Base-by-base conservation (phyloP, 2,888 invertebrate species). In the Cosmia pyralina region DNA sequence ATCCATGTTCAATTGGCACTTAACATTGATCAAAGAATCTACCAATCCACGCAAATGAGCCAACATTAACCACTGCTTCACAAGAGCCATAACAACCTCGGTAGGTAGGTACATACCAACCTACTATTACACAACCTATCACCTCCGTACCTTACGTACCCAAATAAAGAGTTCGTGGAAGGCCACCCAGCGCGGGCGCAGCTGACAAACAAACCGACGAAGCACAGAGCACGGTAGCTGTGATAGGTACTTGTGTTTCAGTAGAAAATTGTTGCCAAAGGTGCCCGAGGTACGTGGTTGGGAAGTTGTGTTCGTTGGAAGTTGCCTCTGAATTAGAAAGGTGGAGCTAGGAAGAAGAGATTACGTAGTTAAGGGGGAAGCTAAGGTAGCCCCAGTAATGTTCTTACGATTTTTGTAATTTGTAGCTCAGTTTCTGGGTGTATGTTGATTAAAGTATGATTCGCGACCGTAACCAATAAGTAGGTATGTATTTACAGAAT, bases 191-290 rank as follows among this genome's bases (percentile, higher is more conserved):
- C 83, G 85, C 63, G 82, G 65, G 76, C 88, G 75, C 89, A 88
- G 82, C 93, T 93, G 93, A 92, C 93, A 92, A 90, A 93, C 93
- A 92, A 91, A 90, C 90, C 68, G 93, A 94, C 90, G 86, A 87
- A 89, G 83, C 70, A 87, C 94, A 94, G 94, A 92, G 65, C 90
- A 86, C 92, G 87, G 93, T 93, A 93, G 93, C 91, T 50, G 17
- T 6, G 52, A 59, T 19, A 65, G 48, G 55, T 85, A 86, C 84
- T 86, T 74, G 34, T 28, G 44, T 72, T 85, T 85, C 86, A 65
- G 50, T 75, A 71, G 74, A 86, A 85, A 79, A 34, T 19, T 58
- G 57, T 34, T 50, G 5, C 34, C 28, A 52, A 52, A 34, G n/a
- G 4, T 64, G 7, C 13, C 19, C n/a, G 4, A 19, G 4, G 4